These are phyloP conservation scores for Julus scandinavius DNA, from an alignment of 2,888 invertebrate species.

Conservation along the genomic window DNA sequence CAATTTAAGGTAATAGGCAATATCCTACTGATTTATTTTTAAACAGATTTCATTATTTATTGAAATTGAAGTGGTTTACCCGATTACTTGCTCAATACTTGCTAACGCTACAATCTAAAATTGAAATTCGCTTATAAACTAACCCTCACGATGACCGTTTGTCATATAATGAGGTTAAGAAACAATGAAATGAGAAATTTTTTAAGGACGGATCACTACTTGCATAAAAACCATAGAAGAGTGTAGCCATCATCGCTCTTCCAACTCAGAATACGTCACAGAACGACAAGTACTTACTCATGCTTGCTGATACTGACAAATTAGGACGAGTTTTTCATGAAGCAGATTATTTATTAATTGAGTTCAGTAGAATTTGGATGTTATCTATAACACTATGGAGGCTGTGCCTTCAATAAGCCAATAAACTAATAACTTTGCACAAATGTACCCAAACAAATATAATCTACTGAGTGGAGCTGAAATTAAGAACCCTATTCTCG, in stretches of 20 bases:
- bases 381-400: too few relatives aligned
- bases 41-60: too few relatives aligned
- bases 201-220: slow-evolving; percentile 49
- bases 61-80: too few relatives aligned
- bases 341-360: neutral
- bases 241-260: neutral
- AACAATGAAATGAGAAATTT: slow-evolving; percentile 10
- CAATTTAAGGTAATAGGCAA: too few relatives aligned
- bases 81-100: neutral
- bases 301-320: neutral
- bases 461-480: too few relatives aligned
- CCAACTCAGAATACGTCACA: slow-evolving; percentile 37
- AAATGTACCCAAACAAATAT: too few relatives aligned
- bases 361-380: too few relatives aligned
- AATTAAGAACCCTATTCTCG: too few relatives aligned
- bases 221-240: slow-evolving; percentile 37
- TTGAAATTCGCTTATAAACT: neutral
- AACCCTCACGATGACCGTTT: neutral
- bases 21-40: too few relatives aligned
- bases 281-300: slow-evolving; percentile 29
- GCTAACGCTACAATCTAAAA: neutral
- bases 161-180: neutral
- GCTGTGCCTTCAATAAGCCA: neutral
- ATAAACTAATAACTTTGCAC: too few relatives aligned
- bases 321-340: neutral